Evolutionary conservation across 1,140 invertebrate species (phyloP).

Genomic region (Hylyphantes graminicola): DNA sequence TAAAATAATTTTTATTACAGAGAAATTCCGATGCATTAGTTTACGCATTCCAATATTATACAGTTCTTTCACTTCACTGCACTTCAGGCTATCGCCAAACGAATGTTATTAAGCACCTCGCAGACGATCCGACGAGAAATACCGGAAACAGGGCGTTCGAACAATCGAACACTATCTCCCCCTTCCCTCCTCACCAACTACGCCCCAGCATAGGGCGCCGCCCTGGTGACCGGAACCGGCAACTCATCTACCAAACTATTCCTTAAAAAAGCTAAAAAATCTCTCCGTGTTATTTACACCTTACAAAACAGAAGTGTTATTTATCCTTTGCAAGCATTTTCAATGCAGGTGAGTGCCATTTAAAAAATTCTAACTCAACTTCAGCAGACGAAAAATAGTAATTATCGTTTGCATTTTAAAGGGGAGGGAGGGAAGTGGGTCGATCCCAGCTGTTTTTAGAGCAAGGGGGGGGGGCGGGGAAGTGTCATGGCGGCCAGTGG

Average conservation of each 20-base stretch:
- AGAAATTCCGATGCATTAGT: no score
- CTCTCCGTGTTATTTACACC: slow-evolving; percentile 3
- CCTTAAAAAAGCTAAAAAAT: slow-evolving; percentile 27
- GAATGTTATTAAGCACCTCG: no score
- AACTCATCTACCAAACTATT: slow-evolving; percentile 3
- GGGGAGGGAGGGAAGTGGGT: background rate
- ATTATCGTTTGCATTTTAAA: slow-evolving; percentile 4
- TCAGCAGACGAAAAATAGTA: background rate
- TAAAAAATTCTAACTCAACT: background rate
- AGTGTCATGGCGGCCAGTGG: slow-evolving; percentile 32
- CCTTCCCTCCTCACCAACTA: slow-evolving; percentile 1
- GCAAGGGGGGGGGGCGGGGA: background rate
- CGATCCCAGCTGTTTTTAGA: slow-evolving; percentile 16
- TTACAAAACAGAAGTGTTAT: no score
- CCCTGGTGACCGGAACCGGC: background rate
- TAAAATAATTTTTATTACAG: no score
- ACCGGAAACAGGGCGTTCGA: slow-evolving; percentile 2
- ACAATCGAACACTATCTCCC: background rate
- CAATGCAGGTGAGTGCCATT: slow-evolving; percentile 7
- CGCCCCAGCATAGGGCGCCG: slow-evolving; percentile 9
- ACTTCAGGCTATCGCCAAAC: no score
- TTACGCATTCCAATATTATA: no score
- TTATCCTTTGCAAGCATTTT: background rate
- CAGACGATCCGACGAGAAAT: background rate
- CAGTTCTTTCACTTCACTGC: no score